Percentiles rank a stretch among this genome's conserved stretches.
Conservation (phyloP, 1,140 invertebrate genomes). For the Dendrolimus kikuchii region DNA sequence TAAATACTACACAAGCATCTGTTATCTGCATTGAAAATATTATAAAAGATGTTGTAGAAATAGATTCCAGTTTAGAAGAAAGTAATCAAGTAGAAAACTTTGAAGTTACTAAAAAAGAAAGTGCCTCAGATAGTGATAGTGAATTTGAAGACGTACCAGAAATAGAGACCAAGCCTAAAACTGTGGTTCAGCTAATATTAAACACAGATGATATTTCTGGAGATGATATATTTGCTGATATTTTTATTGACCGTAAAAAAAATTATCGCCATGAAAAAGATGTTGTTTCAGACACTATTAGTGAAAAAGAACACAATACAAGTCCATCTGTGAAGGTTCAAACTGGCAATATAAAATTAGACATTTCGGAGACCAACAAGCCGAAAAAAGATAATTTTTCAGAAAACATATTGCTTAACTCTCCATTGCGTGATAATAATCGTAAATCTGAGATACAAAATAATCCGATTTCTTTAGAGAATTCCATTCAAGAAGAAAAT, state of each 20-base stretch:
- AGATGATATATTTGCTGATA: slow-evolving; percentile 81
- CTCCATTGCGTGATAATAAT: too few species aligned
- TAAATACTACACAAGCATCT: slow-evolving; percentile 37
- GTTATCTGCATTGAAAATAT: slow-evolving; percentile 38
- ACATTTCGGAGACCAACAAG: too few species aligned
- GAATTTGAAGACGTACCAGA: slow-evolving; percentile 74
- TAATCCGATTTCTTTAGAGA: too few species aligned
- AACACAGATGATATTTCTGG: slow-evolving; percentile 45
- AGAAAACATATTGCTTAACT: too few species aligned
- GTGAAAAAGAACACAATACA: too few species aligned
- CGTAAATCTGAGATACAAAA: too few species aligned
- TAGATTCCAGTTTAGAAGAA: slow-evolving; percentile 41
- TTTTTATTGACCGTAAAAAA: slow-evolving; percentile 57
- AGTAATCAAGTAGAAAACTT: slow-evolving; percentile 18
- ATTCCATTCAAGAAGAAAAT: too few species aligned
- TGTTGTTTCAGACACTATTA: too few species aligned
- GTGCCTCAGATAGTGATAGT: slow-evolving; percentile 55
- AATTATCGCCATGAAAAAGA: slow-evolving; percentile 2
- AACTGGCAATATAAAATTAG: too few species aligned
- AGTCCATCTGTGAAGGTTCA: too few species aligned
- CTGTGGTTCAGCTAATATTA: slow-evolving; percentile 47
- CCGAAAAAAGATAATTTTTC: too few species aligned
- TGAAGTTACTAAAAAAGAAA: slow-evolving; percentile 9
- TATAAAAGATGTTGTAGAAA: slow-evolving; percentile 24
- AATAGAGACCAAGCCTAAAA: slow-evolving; percentile 27